Evolutionary conservation across 1,140 invertebrate genomes (phyloP).

Genomic region (Sinonovacula constricta): DNA sequence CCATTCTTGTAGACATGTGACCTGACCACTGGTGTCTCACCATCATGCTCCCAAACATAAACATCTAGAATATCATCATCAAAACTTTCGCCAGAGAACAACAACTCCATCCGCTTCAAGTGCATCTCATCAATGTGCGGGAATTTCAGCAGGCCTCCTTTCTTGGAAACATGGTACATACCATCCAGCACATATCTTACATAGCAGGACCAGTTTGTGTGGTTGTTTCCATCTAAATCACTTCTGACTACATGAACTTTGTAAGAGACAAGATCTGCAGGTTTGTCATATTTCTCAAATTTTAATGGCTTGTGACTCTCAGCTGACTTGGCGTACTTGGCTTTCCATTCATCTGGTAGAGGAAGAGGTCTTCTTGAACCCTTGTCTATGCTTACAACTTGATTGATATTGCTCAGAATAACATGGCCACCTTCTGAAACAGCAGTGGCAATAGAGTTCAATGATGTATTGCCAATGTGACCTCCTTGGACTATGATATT

Average conservation of each 20-base stretch:
- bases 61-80: conserved; percentile 28
- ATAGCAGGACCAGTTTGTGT: conserved; percentile 8
- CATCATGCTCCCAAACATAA: conserved; percentile 14
- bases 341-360: conserved; percentile 61
- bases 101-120: conserved; percentile 21
- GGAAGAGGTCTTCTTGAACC: conserved; percentile 51
- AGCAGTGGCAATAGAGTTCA: conserved; percentile 47
- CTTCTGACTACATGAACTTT: conserved; percentile 53
- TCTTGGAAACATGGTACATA: conserved; percentile 23
- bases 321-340: conserved; percentile 57
- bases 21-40: not conserved
- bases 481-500: conserved; percentile 18
- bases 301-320: conserved; percentile 33
- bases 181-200: conserved; percentile 11
- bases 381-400: conserved; percentile 57
- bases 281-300: conserved; percentile 53
- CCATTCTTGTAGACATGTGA: not conserved
- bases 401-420: conserved; percentile 54
- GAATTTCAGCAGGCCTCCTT: conserved; percentile 2
- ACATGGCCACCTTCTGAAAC: conserved; percentile 12
- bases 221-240: conserved; percentile 43
- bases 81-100: conserved; percentile 16
- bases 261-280: conserved; percentile 12
- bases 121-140: conserved; percentile 6
- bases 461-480: conserved; percentile 52